These are phyloP conservation scores for Phylloscopus collybita DNA, from an alignment of 2,797 vertebrate species.

Conservation along the genomic window DNA sequence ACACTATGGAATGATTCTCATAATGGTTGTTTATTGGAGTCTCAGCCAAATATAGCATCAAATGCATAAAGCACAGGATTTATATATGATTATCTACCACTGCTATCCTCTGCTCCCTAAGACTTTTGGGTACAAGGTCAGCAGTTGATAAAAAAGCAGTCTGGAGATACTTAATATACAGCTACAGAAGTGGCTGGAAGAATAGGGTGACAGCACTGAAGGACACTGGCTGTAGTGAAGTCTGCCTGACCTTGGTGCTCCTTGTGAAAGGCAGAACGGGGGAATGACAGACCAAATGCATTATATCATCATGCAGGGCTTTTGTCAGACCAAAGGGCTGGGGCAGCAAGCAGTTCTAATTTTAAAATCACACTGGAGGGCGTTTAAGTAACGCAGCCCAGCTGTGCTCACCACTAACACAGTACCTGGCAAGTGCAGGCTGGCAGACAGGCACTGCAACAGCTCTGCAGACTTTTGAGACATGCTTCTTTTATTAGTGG, in stretches of 20 bases:
- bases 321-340: not conserved
- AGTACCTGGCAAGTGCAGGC: not conserved
- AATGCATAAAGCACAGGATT: not conserved
- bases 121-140: not conserved
- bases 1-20: not conserved
- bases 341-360: not conserved
- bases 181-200: not conserved
- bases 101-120: not conserved
- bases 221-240: not conserved
- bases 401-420: not conserved
- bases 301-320: not conserved
- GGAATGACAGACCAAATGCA: not conserved
- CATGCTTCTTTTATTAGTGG: not conserved
- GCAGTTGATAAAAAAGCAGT: not conserved
- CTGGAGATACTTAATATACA: not conserved
- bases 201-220: not conserved
- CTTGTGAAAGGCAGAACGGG: not conserved
- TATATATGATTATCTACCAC: not conserved
- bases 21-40: not conserved
- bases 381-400: not conserved
- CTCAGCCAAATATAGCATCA: not conserved
- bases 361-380: not conserved
- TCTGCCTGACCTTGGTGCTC: slow-evolving; percentile 35
- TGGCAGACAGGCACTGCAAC: not conserved
- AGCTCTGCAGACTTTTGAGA: not conserved